A percentile compares a stretch with the other conserved stretches of the same genome.
These are phyloP conservation scores for Discoglossus pictus DNA, from an alignment of 2,797 vertebrate genomes.

Conservation along the genomic window DNA sequence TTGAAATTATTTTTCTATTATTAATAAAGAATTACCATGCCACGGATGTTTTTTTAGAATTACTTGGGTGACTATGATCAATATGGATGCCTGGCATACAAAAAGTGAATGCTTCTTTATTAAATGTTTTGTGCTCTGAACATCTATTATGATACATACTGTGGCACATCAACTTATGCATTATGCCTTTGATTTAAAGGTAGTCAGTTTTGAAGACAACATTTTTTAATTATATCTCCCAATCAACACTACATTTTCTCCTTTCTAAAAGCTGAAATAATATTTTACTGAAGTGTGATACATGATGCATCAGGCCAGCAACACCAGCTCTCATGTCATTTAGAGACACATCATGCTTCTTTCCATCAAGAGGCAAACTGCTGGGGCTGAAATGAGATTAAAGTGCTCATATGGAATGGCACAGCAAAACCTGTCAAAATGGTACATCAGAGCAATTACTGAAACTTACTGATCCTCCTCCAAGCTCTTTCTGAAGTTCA, in stretches of 20 bases:
- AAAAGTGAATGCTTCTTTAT: no score
- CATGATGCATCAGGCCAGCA: conserved; percentile 16
- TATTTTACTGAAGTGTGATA: conserved; percentile 31
- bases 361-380: conserved; percentile 32
- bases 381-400: conserved; percentile 47
- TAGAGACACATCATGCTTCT: conserved; percentile 34
- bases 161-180: background rate
- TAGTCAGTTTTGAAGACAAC: conserved; percentile 27
- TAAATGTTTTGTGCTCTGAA: no score
- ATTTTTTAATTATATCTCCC: conserved; percentile 10
- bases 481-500: conserved; percentile 26
- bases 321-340: conserved; percentile 37
- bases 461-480: conserved; percentile 25
- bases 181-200: conserved; percentile 22
- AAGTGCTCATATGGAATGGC: conserved; percentile 38
- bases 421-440: conserved; percentile 41
- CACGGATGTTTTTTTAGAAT: no score
- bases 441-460: conserved; percentile 46
- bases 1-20: no score
- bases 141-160: no score
- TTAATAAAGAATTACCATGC: no score
- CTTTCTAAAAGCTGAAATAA: conserved; percentile 33
- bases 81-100: no score
- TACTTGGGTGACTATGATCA: no score
- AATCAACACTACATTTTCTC: conserved; percentile 27